Conservation (phyloP, 2,113 vertebrate genomes). For the Nerophis lumbriciformis region DNA sequence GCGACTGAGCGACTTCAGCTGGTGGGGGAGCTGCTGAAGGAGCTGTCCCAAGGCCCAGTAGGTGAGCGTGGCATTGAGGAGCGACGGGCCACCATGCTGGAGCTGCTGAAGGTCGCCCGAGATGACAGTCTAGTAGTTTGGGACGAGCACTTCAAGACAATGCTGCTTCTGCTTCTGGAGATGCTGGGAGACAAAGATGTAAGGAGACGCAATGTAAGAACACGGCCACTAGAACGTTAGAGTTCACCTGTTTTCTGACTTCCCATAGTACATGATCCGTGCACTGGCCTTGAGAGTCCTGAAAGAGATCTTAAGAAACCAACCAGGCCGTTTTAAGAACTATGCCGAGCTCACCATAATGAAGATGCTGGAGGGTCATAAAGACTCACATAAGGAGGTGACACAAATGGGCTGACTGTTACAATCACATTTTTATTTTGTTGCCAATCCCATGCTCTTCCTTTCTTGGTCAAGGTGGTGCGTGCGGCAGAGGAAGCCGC, state of each 20-base stretch:
- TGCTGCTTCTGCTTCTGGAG: slow-evolving; percentile 88
- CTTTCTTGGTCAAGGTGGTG: slow-evolving; percentile 74
- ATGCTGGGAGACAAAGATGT: slow-evolving; percentile 91
- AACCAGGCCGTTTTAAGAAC: slow-evolving; percentile 95
- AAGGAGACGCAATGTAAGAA: slow-evolving; percentile 7
- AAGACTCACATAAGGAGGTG: slow-evolving; percentile 98
- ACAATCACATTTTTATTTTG: neutral
- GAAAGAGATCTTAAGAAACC: slow-evolving; percentile 91
- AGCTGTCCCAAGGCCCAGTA: slow-evolving; percentile 78
- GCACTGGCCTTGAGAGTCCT: slow-evolving; percentile 89
- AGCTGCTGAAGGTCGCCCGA: slow-evolving; percentile 86
- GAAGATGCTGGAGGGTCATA: slow-evolving; percentile 98
- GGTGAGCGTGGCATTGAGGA: slow-evolving; percentile 86
- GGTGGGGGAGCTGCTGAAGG: slow-evolving; percentile 86
- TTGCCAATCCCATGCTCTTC: neutral
- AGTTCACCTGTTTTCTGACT: neutral
- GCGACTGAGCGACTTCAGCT: slow-evolving; percentile 81
- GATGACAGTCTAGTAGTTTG: slow-evolving; percentile 84
- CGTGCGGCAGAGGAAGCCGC: slow-evolving; percentile 92
- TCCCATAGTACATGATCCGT: slow-evolving; percentile 85
- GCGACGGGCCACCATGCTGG: slow-evolving; percentile 82
- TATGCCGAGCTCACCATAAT: slow-evolving; percentile 97
- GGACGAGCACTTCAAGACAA: slow-evolving; percentile 97
- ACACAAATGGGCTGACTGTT: neutral
- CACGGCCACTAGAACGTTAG: neutral